Base-by-base conservation (phyloP, 2,797 vertebrate species). In the Tiaroga cobitis region DNA sequence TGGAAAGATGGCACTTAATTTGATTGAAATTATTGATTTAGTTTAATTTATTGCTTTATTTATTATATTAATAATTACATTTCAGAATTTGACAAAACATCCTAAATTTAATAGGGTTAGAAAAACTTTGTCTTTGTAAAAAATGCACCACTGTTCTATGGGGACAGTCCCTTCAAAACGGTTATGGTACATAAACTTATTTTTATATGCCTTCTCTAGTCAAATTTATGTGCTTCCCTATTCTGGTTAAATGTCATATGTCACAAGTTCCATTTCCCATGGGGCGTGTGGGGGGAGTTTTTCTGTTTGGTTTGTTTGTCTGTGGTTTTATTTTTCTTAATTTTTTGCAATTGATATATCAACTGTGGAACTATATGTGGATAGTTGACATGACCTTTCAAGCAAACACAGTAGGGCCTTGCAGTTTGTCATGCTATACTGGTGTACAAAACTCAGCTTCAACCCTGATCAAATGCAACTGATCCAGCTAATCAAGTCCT, bases 231-330 rank as follows among this genome's bases (percentile, higher is more conserved):
- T 29, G 16, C n/a, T 78, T 78, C 76, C n/a, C 37, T 10, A 43
- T 78, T 78, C 16, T 41, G 56, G 63, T 43, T 19, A 78, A 78
- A 41, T 63, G 76, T 78, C 37, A 63, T 49, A 18, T 63, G 56
- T 78, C 76, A 78, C 5, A 0, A 63, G 76, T 78, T 63, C 63
- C 76, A 78, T 63, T 78, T 78, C 76, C 56, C 5, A 8, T 59
- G 15, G 1, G 1, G 13, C 7, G 8, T 56, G 32, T 41, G 34
- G 21, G 15, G 75, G 51, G 74, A 59, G 74, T 75, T 75, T 74
- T 75, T 75, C 46, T 8, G 46, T 54, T 75, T 1, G 0, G 24
- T 59, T 59, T 77, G 13, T 59, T 59, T 59, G 2, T 59, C 75
- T 39, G 3, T 46, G 51, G 19, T 21, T 54, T 34, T 32, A 21